Evolutionary conservation across 2,888 invertebrate species (phyloP).

Genomic region (Malacosoma neustria): DNA sequence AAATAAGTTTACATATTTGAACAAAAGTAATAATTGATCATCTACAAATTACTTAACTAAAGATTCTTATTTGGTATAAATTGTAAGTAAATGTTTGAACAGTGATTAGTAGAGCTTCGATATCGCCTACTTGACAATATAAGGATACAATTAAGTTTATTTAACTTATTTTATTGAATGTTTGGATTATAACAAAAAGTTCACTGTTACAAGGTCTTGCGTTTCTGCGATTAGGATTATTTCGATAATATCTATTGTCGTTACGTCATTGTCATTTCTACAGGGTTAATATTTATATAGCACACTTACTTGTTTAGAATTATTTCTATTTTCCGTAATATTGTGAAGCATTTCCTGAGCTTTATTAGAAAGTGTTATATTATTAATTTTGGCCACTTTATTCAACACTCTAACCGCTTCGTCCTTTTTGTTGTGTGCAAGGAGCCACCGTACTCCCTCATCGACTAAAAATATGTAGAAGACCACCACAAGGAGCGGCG

Average conservation of each 20-base stretch:
- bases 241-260: too few species aligned
- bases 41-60: background rate
- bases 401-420: conserved; percentile 79
- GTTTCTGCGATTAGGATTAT: background rate
- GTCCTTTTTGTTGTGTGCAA: conserved; percentile 79
- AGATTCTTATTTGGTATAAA: background rate
- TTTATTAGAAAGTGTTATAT: conserved; percentile 70
- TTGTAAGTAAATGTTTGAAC: background rate
- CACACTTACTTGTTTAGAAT: conserved; percentile 31
- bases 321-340: conserved; percentile 39
- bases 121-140: too few species aligned
- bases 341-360: conserved; percentile 58
- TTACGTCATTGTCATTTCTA: too few species aligned
- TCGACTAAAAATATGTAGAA: conserved; percentile 83
- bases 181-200: background rate
- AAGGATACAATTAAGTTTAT: background rate
- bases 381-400: conserved; percentile 80
- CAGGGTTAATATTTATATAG: background rate
- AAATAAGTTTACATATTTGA: background rate
- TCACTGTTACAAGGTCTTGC: background rate
- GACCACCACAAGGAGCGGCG: conserved; percentile 80
- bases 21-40: background rate
- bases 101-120: background rate
- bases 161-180: background rate
- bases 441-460: conserved; percentile 87